A percentile compares a stretch with the other conserved stretches of the same genome.
Conservation (phyloP, 2,113 vertebrate species). For the Callipepla squamata region DNA sequence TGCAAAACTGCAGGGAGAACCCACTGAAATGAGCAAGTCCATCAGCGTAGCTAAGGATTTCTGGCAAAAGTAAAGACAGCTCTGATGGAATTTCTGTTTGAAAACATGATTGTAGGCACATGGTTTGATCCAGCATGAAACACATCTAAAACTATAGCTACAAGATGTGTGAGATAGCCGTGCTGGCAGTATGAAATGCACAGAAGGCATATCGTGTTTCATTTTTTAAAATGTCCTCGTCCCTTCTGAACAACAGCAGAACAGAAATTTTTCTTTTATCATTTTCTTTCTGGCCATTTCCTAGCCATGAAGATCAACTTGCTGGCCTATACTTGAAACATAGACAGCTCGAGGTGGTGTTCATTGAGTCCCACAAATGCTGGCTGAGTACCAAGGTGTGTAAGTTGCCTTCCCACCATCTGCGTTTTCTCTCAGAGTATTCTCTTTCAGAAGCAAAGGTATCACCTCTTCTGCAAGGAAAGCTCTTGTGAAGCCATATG, state of each 20-base stretch:
- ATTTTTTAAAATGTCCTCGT: neutral
- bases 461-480: neutral
- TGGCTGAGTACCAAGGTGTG: rapidly evolving
- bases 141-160: neutral
- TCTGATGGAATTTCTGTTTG: neutral
- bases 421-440: neutral
- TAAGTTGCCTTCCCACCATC: neutral
- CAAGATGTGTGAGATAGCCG: neutral
- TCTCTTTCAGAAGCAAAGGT: neutral
- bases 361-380: neutral
- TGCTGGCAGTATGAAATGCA: neutral
- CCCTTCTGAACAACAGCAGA: neutral
- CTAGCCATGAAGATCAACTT: neutral
- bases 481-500: neutral
- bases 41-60: neutral
- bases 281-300: neutral
- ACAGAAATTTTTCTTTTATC: neutral
- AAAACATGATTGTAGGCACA: neutral
- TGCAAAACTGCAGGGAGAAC: neutral
- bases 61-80: neutral
- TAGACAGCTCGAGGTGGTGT: neutral
- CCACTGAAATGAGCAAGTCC: neutral
- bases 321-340: neutral
- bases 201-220: neutral
- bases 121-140: neutral